Evolutionary conservation across 2,888 invertebrate genomes (phyloP).

Genomic region (Adineta ricciae): DNA sequence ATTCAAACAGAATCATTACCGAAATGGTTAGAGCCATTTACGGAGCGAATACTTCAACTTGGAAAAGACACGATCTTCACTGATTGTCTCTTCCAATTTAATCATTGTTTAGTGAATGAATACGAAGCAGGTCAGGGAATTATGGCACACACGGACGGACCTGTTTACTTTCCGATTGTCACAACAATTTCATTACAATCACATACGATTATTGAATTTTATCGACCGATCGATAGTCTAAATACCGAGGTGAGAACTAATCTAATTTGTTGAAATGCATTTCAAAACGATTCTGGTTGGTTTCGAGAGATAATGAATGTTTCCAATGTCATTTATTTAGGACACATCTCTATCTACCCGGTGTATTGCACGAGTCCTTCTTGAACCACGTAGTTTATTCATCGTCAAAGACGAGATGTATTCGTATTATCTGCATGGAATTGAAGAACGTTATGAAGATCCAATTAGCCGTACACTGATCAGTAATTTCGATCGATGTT

Average conservation of each 20-base stretch:
- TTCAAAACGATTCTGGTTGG: no score
- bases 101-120: constrained; percentile 88
- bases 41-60: constrained; percentile 62
- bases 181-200: constrained; percentile 84
- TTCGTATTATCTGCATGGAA: constrained; percentile 71
- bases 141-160: constrained; percentile 82
- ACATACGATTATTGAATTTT: constrained; percentile 77
- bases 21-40: constrained; percentile 65
- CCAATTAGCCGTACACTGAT: constrained; percentile 40
- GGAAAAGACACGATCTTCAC: constrained; percentile 62
- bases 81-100: constrained; percentile 45
- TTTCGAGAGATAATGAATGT: no score
- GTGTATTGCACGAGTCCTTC: constrained; percentile 47
- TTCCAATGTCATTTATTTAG: neutral
- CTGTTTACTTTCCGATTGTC: constrained; percentile 79
- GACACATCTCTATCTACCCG: neutral
- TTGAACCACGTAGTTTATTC: constrained; percentile 78
- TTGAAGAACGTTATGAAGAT: constrained; percentile 64
- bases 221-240: constrained; percentile 42
- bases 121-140: constrained; percentile 76
- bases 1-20: constrained; percentile 73
- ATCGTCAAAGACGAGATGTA: constrained; percentile 74
- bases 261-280: no score
- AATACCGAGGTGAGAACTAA: neutral
- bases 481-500: constrained; percentile 35